Evolutionary conservation across 2,888 invertebrate species (phyloP).

Genomic region (Petrolisthes manimaculis): DNA sequence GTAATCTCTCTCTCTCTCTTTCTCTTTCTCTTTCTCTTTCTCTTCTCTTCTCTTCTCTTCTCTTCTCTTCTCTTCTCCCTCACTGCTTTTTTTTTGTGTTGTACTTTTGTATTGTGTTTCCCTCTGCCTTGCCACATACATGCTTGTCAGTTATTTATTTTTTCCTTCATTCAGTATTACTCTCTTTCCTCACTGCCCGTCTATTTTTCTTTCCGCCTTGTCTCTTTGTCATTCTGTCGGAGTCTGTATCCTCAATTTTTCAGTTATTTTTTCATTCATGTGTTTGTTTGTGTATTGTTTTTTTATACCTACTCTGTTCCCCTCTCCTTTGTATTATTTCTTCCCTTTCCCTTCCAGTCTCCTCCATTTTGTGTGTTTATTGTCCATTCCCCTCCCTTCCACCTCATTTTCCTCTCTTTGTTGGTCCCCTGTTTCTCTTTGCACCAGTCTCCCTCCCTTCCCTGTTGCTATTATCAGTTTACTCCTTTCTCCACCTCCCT

Average conservation of each 20-base stretch:
- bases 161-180: too few species aligned
- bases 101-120: background rate
- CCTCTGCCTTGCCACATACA: too few species aligned
- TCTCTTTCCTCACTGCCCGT: too few species aligned
- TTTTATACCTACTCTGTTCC: too few species aligned
- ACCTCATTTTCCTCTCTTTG: background rate
- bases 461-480: background rate
- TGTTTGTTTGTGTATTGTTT: too few species aligned
- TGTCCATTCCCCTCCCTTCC: slow-evolving; percentile 18
- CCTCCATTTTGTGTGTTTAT: background rate
- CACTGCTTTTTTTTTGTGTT: background rate
- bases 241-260: too few species aligned
- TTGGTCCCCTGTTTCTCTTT: background rate
- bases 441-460: background rate
- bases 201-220: too few species aligned
- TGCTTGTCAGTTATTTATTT: too few species aligned
- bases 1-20: too few species aligned
- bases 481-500: background rate
- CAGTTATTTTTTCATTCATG: too few species aligned
- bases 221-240: too few species aligned
- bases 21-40: background rate
- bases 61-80: slow-evolving; percentile 9
- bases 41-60: slow-evolving; percentile 1
- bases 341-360: background rate
- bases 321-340: background rate